Evolutionary conservation across 2,888 invertebrate genomes (phyloP), one percentile per base, ranked within the genome.

Genomic region (Ornithoptera priamus): DNA sequence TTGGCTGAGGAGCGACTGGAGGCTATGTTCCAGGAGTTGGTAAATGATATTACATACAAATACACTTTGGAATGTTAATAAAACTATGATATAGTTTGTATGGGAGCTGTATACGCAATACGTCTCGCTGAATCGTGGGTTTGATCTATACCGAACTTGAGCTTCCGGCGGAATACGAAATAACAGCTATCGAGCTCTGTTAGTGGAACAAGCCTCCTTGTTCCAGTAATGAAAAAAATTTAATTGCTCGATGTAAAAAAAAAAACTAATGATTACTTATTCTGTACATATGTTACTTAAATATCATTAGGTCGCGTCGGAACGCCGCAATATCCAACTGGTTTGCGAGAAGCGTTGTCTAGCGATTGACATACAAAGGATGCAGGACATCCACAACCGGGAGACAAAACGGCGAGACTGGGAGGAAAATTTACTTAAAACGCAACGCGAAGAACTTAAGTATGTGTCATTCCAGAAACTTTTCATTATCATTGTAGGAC

Each of bases 11-110:
- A 94, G 78, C 93, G 93, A 79, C 78, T 94, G 46, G 94, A 94
- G 79, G 84, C 92, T 0, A 93, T 93, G 78, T 94, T 94, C 78
- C 93, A 94, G 76, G 94, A 94, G 85, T 77, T 94, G 88, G 94
- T 94, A 81, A 80, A 79, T 78, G 18, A 50, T 53, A 7, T n/a
- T n/a, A 53, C 53, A n/a, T n/a, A 46, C 2, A 53, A 53, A 53
- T 53, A 50, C 15, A 17, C n/a, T 53, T n/a, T 6, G 18, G n/a
- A 53, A n/a, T 53, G 6, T 53, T 18, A 50, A 18, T 4, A 18
- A n/a, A 18, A 5, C 53, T 8, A n/a, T 18, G 18, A 15, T 17
- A 12, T 18, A 46, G 15, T 15, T 46, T 46, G 46, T 46, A 46
- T 2, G 15, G 15, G 2, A 3, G 15, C 1, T 15, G 46, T 12